These are phyloP conservation scores for Monomorium pharaonis DNA, from an alignment of 1,140 invertebrate species.

Conservation along the genomic window DNA sequence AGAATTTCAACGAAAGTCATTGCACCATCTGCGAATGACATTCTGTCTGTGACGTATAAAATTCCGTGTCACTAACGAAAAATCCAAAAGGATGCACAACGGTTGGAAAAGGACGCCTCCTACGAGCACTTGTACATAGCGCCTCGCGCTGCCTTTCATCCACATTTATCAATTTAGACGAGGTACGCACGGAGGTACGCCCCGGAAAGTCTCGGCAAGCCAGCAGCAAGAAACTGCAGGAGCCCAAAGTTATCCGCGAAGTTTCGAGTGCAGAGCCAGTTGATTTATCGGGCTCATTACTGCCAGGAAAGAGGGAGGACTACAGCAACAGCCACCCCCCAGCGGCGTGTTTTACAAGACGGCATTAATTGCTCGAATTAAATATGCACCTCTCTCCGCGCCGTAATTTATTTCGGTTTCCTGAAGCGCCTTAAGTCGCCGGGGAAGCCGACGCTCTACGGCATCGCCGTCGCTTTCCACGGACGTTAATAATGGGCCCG, in stretches of 20 bases:
- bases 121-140: conserved; percentile 17
- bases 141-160: conserved; percentile 24
- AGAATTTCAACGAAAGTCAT: not conserved
- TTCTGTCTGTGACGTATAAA: not conserved
- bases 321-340: conserved; percentile 81
- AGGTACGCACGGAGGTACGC: conserved; percentile 28
- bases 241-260: conserved; percentile 81
- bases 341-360: conserved; percentile 86
- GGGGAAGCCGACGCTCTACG: conserved; percentile 64
- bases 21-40: not conserved
- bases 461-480: conserved; percentile 67
- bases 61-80: not conserved
- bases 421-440: conserved; percentile 83
- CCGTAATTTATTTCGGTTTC: conserved; percentile 84
- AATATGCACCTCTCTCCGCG: conserved; percentile 85
- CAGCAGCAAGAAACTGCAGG: conserved; percentile 71
- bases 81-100: not conserved
- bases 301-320: conserved; percentile 79
- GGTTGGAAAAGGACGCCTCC: not conserved
- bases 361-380: conserved; percentile 86
- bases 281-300: conserved; percentile 86
- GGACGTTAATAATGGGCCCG: conserved; percentile 74
- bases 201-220: conserved; percentile 38
- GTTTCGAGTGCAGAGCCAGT: conserved; percentile 84
- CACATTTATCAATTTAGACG: conserved; percentile 62